phyloP scores from a whole-genome alignment of 2,797 vertebrate genomes.

The Acridotheres tristis region DNA sequence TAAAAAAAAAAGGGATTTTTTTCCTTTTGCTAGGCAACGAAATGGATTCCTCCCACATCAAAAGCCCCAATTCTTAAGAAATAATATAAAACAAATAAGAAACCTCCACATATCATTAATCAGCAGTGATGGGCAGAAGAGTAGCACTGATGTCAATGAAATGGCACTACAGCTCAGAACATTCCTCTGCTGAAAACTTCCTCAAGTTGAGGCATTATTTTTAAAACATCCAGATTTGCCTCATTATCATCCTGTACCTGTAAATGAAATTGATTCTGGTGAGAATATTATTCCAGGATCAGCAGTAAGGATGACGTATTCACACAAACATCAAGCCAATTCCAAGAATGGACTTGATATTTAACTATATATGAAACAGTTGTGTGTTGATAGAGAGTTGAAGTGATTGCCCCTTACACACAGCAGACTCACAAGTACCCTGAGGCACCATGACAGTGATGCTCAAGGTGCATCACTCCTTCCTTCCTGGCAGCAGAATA shows the following conservation, averaged over 20 bases:
- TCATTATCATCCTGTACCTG: neutral
- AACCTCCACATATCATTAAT: neutral
- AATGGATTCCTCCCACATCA: neutral
- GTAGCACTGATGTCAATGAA: neutral
- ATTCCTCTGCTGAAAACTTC: neutral
- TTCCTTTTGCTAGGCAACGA: neutral
- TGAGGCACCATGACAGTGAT: neutral
- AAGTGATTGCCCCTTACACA: neutral
- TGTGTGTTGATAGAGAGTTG: neutral
- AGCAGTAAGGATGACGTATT: neutral
- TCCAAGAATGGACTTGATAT: neutral
- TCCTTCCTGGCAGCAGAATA: neutral
- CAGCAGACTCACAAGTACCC: accelerated
- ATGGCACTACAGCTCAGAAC: neutral
- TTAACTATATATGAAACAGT: neutral
- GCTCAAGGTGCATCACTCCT: neutral
- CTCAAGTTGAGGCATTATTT: neutral
- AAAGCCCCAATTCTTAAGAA: neutral
- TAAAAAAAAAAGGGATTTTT: neutral
- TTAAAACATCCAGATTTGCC: neutral
- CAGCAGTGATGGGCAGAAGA: neutral
- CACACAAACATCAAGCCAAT: neutral
- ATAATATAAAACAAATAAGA: neutral
- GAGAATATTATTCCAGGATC: neutral
- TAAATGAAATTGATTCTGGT: neutral